These are phyloP conservation scores for Oxycera nigricornis DNA, from an alignment of 2,888 invertebrate species.

Conservation along the genomic window DNA sequence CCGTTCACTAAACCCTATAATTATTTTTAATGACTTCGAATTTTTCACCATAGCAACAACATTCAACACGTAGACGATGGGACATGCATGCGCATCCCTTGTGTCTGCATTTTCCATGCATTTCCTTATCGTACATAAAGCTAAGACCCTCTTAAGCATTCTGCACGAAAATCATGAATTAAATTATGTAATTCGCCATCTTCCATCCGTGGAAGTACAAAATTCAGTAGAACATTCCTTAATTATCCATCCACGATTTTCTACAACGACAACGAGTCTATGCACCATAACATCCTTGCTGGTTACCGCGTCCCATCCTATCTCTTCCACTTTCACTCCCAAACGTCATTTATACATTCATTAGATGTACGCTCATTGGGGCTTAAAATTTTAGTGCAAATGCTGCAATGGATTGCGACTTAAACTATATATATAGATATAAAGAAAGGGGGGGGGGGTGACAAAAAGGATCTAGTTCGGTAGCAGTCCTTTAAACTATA, in stretches of 20 bases:
- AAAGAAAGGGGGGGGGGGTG: neutral
- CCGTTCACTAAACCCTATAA: too few species aligned
- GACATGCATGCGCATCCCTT: too few species aligned
- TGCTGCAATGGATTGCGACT: slow-evolving; percentile 1
- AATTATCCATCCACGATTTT: slow-evolving; percentile 18
- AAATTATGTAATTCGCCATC: slow-evolving; percentile 31
- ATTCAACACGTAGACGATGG: too few species aligned
- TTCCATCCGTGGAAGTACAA: slow-evolving; percentile 1
- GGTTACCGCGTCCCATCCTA: neutral
- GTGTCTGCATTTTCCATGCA: too few species aligned
- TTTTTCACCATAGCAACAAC: too few species aligned
- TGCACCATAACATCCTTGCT: neutral
- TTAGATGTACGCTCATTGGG: neutral
- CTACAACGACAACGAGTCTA: neutral
- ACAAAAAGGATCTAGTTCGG: neutral
- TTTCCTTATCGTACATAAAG: slow-evolving; percentile 1
- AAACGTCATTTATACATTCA: slow-evolving; percentile 10
- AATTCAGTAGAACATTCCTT: slow-evolving; percentile 10
- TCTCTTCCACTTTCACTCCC: neutral
- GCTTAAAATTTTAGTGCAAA: slow-evolving; percentile 23
- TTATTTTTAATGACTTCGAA: too few species aligned
- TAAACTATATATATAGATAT: too few species aligned
- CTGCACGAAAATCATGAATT: slow-evolving; percentile 28
- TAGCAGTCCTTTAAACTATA: neutral
- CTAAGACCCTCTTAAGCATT: slow-evolving; percentile 13